phyloP scores from a whole-genome alignment of 2,888 invertebrate genomes.

The Eledone cirrhosa region DNA sequence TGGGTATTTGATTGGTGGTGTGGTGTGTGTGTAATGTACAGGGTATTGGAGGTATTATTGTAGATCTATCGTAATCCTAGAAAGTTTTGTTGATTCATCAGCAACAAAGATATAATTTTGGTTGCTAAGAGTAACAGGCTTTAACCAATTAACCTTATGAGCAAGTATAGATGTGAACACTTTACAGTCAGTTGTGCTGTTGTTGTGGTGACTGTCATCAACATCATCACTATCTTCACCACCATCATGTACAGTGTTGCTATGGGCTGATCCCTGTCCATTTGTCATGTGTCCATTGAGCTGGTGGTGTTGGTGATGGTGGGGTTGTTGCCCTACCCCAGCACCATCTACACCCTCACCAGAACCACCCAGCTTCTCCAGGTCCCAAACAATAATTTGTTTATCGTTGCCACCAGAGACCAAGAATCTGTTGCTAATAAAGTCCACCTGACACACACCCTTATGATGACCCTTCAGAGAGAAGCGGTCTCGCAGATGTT shows the following conservation, averaged over 20 bases:
- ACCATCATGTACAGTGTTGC: slow-evolving; percentile 27
- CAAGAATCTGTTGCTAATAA: slow-evolving; percentile 48
- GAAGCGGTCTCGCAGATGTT: slow-evolving; percentile 49
- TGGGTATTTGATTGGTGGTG: no score
- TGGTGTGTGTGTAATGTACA: no score
- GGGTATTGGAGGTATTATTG: no score
- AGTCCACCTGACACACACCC: slow-evolving; percentile 64
- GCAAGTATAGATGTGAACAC: slow-evolving; percentile 46
- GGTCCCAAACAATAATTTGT: slow-evolving; percentile 55
- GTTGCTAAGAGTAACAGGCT: slow-evolving; percentile 43
- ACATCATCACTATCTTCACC: neutral
- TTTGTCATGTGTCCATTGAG: slow-evolving; percentile 29
- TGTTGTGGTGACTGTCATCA: slow-evolving; percentile 37
- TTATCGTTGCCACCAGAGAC: slow-evolving; percentile 62
- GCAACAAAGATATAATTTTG: slow-evolving; percentile 52
- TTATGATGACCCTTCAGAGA: slow-evolving; percentile 59
- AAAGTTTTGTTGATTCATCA: slow-evolving; percentile 55
- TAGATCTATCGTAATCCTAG: slow-evolving; percentile 29
- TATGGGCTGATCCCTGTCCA: slow-evolving; percentile 38
- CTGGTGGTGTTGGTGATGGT: slow-evolving; percentile 25
- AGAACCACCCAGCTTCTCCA: slow-evolving; percentile 39
- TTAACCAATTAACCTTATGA: slow-evolving; percentile 62
- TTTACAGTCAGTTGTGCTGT: slow-evolving; percentile 46
- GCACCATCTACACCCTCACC: slow-evolving; percentile 18
- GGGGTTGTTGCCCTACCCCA: slow-evolving; percentile 25